These are phyloP conservation scores for Xiphydria camelus DNA, from an alignment of 2,888 invertebrate species.

Conservation along the genomic window DNA sequence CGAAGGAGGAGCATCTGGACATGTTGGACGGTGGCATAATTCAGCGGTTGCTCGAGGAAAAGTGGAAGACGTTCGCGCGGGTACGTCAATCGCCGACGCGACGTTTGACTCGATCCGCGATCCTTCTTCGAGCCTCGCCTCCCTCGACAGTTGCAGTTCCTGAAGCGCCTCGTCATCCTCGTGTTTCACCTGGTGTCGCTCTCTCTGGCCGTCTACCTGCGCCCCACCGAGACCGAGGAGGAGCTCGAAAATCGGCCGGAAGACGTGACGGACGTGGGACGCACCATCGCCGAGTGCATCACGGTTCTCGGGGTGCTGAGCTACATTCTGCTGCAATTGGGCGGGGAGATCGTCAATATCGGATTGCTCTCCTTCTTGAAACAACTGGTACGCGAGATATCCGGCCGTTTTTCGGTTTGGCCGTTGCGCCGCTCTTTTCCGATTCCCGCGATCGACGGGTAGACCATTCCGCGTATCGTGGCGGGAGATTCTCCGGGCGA, in stretches of 20 bases:
- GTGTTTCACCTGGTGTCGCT: slow-evolving; percentile 85
- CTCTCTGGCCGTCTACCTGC: slow-evolving; percentile 87
- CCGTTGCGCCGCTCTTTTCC: too few relatives aligned
- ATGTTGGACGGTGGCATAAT: slow-evolving; percentile 99
- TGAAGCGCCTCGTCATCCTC: slow-evolving; percentile 86
- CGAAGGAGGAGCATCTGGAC: slow-evolving; percentile 96
- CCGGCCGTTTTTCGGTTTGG: too few relatives aligned
- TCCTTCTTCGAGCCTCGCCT: too few relatives aligned
- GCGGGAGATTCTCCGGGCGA: too few relatives aligned
- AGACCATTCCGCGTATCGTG: too few relatives aligned
- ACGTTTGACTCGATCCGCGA: too few relatives aligned
- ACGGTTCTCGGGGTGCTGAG: slow-evolving; percentile 84
- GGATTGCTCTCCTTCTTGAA: slow-evolving; percentile 87
- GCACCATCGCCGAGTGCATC: slow-evolving; percentile 70
- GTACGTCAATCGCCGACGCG: slow-evolving; percentile 59
- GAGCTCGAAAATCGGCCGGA: slow-evolving; percentile 62
- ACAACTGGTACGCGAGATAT: slow-evolving; percentile 81
- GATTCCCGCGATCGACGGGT: too few relatives aligned
- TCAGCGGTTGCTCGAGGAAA: slow-evolving; percentile 93
- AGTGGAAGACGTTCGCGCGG: slow-evolving; percentile 98
- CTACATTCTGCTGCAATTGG: slow-evolving; percentile 89
- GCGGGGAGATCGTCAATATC: slow-evolving; percentile 93
- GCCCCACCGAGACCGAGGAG: slow-evolving; percentile 71
- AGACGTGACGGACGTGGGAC: slow-evolving; percentile 59
- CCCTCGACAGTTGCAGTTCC: slow-evolving; percentile 87